These are phyloP conservation scores for Eilema depressum DNA, from an alignment of 2,888 invertebrate genomes.

Conservation along the genomic window DNA sequence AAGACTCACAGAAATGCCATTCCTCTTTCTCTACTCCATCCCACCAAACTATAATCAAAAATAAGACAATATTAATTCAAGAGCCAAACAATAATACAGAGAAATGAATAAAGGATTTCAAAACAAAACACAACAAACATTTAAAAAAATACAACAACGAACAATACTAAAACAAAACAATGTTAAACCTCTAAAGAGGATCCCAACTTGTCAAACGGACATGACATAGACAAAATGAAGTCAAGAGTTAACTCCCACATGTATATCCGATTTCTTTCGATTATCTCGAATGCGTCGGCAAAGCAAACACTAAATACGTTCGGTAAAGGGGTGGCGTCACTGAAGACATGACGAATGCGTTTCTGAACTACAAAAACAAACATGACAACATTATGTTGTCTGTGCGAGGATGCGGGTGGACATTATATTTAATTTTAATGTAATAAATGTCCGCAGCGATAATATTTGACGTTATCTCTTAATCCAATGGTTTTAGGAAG, in stretches of 20 bases:
- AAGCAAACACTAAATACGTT: slow-evolving; percentile 27
- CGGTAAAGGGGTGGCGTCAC: slow-evolving; percentile 47
- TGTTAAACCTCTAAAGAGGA: slow-evolving; percentile 17
- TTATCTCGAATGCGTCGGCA: slow-evolving; percentile 37
- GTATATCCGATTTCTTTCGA: slow-evolving; percentile 47
- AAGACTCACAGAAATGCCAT: not conserved
- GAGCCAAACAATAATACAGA: not conserved
- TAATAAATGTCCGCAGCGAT: slow-evolving; percentile 55
- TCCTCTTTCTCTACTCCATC: not conserved
- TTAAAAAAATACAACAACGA: not conserved
- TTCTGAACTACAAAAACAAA: slow-evolving; percentile 75
- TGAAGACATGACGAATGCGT: slow-evolving; percentile 66
- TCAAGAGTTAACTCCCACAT: slow-evolving; percentile 36
- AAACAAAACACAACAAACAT: not conserved
- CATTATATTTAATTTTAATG: slow-evolving; percentile 60
- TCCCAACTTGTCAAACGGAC: slow-evolving; percentile 22
- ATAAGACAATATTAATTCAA: not conserved
- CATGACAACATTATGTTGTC: slow-evolving; percentile 60
- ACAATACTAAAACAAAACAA: slow-evolving; percentile 14
- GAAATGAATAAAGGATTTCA: not conserved
- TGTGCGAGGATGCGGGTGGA: slow-evolving; percentile 66
- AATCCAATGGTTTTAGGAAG: slow-evolving; percentile 29
- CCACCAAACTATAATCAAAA: too few relatives aligned
- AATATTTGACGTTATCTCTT: slow-evolving; percentile 39
- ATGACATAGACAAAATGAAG: slow-evolving; percentile 37